phyloP scores from a whole-genome alignment of 2,888 invertebrate species.

The Catocala nupta region DNA sequence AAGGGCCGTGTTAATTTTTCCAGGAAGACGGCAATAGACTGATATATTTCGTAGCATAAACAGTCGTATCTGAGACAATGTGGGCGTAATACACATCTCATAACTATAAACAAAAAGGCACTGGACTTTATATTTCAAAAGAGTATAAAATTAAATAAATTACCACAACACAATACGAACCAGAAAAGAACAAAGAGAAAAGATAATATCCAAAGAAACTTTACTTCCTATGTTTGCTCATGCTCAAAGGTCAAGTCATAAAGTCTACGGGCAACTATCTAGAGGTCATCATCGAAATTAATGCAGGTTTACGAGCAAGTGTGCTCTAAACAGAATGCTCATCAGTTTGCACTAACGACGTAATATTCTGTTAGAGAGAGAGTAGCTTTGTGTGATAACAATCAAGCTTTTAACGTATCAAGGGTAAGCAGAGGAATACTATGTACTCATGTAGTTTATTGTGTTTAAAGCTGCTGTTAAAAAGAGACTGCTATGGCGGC shows the following conservation, averaged over 20 bases:
- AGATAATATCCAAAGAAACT: neutral
- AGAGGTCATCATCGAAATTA: constrained; percentile 64
- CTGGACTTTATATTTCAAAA: no score
- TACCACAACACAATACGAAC: neutral
- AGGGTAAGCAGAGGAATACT: no score
- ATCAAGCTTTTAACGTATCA: neutral
- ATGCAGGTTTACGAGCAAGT: constrained; percentile 66
- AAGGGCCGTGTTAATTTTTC: no score
- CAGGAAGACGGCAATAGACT: no score
- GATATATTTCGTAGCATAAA: no score
- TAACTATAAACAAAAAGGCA: no score
- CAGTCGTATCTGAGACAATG: no score
- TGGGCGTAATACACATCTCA: no score
- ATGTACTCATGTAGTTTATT: no score
- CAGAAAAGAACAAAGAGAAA: neutral
- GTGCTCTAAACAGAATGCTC: constrained; percentile 71
- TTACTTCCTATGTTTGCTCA: constrained; percentile 18
- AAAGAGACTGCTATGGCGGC: no score
- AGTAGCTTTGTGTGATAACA: neutral
- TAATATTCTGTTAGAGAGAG: constrained; percentile 71
- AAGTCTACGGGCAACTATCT: constrained; percentile 49
- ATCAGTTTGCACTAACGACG: constrained; percentile 71
- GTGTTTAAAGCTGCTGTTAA: no score
- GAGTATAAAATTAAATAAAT: no score
- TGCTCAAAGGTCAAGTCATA: constrained; percentile 36